Evolutionary conservation across 1,140 invertebrate species (phyloP).

Genomic region (Eriosoma lanigerum): DNA sequence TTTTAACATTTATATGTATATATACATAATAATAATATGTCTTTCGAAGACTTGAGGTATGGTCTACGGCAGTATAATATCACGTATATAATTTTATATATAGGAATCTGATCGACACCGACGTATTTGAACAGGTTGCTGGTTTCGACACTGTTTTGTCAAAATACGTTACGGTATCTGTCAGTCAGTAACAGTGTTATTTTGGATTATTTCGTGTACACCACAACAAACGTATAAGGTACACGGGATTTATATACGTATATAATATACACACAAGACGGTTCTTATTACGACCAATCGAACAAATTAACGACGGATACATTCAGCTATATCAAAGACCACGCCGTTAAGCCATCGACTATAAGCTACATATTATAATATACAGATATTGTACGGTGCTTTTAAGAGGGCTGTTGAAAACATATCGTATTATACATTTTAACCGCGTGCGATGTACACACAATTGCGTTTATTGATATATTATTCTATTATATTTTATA

Average conservation of each 20-base stretch:
- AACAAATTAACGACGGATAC: constrained; percentile 34
- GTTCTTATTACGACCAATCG: constrained; percentile 38
- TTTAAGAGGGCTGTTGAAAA: constrained; percentile 24
- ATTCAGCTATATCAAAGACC: not conserved
- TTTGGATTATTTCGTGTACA: constrained; percentile 39
- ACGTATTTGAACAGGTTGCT: constrained; percentile 48
- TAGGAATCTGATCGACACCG: constrained; percentile 27
- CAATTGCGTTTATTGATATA: not conserved
- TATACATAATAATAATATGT: not conserved
- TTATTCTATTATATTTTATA: not conserved
- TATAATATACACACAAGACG: constrained; percentile 13
- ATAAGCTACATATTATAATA: constrained; percentile 1
- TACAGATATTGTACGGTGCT: not conserved
- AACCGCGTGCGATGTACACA: not conserved
- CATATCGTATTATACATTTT: not conserved
- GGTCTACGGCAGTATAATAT: not conserved
- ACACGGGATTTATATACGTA: no score
- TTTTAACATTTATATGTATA: not conserved
- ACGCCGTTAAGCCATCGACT: constrained; percentile 28
- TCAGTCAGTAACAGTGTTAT: constrained; percentile 40
- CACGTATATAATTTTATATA: not conserved
- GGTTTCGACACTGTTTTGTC: constrained; percentile 42
- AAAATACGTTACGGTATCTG: constrained; percentile 50
- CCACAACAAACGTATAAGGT: constrained; percentile 24
- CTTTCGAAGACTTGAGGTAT: not conserved